Conservation (phyloP, 2,797 vertebrate genomes). For the Pempheris klunzingeri region DNA sequence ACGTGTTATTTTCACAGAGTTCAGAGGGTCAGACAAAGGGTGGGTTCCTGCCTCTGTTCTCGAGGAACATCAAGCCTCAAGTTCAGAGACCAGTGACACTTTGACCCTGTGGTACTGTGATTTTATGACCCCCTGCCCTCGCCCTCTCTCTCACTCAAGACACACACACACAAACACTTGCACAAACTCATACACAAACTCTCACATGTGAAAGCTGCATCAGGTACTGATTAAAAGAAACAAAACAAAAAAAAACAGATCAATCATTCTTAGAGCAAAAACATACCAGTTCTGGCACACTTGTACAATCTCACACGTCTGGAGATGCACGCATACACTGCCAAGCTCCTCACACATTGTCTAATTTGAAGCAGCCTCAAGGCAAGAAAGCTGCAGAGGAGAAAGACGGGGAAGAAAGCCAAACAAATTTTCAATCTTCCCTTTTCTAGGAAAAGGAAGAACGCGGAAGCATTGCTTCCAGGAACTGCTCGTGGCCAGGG, state of each 20-base stretch:
- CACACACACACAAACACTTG: too few species aligned
- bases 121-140: constrained; percentile 41
- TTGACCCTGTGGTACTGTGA: constrained; percentile 40
- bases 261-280: constrained; percentile 42
- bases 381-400: constrained; percentile 64
- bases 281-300: constrained; percentile 30
- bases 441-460: constrained; percentile 97
- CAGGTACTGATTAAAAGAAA: constrained; percentile 18
- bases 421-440: constrained; percentile 89
- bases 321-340: constrained; percentile 40
- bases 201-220: constrained; percentile 8
- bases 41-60: constrained; percentile 47
- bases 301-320: constrained; percentile 57
- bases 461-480: constrained; percentile 92
- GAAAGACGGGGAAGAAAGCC: constrained; percentile 82
- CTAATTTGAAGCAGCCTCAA: constrained; percentile 75
- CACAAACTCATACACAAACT: neutral
- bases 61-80: constrained; percentile 58
- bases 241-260: constrained; percentile 24
- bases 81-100: constrained; percentile 50
- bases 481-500: constrained; percentile 91
- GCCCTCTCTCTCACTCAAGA: neutral
- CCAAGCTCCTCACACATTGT: constrained; percentile 69
- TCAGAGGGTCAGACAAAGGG: constrained; percentile 41
- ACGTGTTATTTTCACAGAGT: constrained; percentile 42